Evolutionary conservation across 2,113 vertebrate species (phyloP).

Genomic region (Pluvialis apricaria): DNA sequence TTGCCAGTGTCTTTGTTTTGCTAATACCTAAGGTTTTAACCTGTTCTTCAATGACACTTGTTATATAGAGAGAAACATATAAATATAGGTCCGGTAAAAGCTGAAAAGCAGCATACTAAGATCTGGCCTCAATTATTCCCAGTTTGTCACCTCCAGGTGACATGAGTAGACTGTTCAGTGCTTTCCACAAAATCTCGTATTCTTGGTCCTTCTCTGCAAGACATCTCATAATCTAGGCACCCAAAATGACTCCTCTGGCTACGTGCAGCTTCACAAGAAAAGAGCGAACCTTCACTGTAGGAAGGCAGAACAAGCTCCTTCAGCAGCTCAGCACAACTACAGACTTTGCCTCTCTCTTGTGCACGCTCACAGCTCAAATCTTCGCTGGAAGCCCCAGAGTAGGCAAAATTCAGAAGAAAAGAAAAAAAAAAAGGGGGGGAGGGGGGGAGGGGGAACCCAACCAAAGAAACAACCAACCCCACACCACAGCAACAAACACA

Average conservation of each 20-base stretch:
- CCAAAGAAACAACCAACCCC: too few species aligned
- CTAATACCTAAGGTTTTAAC: background rate
- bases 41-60: background rate
- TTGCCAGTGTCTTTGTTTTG: background rate
- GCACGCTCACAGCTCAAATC: background rate
- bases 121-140: background rate
- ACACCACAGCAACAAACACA: background rate
- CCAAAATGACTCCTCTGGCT: background rate
- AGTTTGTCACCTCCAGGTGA: background rate
- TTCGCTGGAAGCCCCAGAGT: background rate
- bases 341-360: background rate
- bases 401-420: background rate
- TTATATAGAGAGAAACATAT: background rate
- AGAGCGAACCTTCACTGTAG: background rate
- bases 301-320: background rate
- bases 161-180: accelerated
- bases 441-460: too few species aligned
- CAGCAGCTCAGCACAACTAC: background rate
- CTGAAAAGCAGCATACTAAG: background rate
- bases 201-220: background rate
- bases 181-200: background rate
- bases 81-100: background rate
- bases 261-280: background rate
- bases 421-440: too few species aligned
- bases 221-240: background rate